Conservation (phyloP, 2,888 invertebrate species). For the Ophion ventricosus region DNA sequence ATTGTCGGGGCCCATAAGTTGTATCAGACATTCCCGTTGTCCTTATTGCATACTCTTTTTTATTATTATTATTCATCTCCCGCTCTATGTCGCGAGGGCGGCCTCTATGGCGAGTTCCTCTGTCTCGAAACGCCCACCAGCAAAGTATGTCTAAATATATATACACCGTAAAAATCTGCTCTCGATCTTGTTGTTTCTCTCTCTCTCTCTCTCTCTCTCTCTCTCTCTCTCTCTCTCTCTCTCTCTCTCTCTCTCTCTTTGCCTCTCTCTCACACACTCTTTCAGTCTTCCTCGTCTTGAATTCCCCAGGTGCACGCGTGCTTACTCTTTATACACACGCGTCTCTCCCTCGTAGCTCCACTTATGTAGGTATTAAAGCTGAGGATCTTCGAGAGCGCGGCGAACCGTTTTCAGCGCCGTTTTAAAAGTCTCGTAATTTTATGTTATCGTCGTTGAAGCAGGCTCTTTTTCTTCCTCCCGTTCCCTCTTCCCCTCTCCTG, state of each 20-base stretch:
- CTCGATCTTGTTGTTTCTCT: conserved; percentile 60
- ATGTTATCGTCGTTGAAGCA: conserved; percentile 59
- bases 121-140: conserved; percentile 70
- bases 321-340: conserved; percentile 33
- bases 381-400: conserved; percentile 21
- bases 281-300: conserved; percentile 17
- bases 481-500: not conserved
- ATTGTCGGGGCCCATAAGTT: conserved; percentile 80
- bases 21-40: conserved; percentile 70
- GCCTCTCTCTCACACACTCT: not conserved
- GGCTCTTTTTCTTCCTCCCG: conserved; percentile 28
- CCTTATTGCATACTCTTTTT: conserved; percentile 35
- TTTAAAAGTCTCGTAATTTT: conserved; percentile 64
- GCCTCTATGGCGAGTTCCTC: conserved; percentile 44
- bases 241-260: not conserved
- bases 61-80: conserved; percentile 57
- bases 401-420: conserved; percentile 59
- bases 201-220: conserved; percentile 2
- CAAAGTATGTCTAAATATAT: conserved; percentile 29
- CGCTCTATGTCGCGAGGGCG: conserved; percentile 42
- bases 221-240: not conserved
- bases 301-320: conserved; percentile 49
- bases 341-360: conserved; percentile 11
- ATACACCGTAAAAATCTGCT: conserved; percentile 45
- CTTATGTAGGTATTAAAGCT: conserved; percentile 19